Conservation (phyloP, 2,797 vertebrate species). For the Dallia pectoralis region DNA sequence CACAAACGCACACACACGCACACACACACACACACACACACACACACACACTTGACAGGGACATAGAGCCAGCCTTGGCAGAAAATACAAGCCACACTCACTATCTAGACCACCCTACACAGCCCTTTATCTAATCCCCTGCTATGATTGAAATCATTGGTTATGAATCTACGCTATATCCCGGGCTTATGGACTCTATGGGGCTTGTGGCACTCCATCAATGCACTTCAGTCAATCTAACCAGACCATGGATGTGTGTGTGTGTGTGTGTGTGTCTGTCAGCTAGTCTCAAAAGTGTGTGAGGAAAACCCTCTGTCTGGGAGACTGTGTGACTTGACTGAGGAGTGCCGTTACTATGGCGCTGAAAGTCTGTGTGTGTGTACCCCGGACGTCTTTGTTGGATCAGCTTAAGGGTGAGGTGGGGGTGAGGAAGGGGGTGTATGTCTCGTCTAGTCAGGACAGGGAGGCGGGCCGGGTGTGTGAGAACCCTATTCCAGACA, state of each 20-base stretch:
- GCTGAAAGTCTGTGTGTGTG: slow-evolving; percentile 2
- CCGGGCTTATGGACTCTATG: not conserved
- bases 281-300: not conserved
- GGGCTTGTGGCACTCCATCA: not conserved
- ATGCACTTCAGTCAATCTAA: not conserved
- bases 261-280: slow-evolving; percentile 19
- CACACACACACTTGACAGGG: slow-evolving; percentile 19
- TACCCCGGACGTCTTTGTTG: slow-evolving; percentile 7
- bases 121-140: not conserved
- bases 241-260: slow-evolving; percentile 14
- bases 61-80: slow-evolving; percentile 26
- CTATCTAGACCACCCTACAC: not conserved
- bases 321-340: not conserved
- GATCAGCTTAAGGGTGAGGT: not conserved
- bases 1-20: slow-evolving; percentile 16
- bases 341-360: not conserved
- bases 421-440: not conserved
- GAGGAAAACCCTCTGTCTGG: slow-evolving; percentile 19
- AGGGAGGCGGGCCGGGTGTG: slow-evolving; percentile 3
- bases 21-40: not conserved
- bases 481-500: slow-evolving; percentile 25
- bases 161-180: slow-evolving; percentile 38
- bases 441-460: not conserved
- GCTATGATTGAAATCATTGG: slow-evolving; percentile 40
- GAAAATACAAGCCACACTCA: slow-evolving; percentile 9